phyloP scores from a whole-genome alignment of 2,888 invertebrate genomes.

The Torymus tubicola region DNA sequence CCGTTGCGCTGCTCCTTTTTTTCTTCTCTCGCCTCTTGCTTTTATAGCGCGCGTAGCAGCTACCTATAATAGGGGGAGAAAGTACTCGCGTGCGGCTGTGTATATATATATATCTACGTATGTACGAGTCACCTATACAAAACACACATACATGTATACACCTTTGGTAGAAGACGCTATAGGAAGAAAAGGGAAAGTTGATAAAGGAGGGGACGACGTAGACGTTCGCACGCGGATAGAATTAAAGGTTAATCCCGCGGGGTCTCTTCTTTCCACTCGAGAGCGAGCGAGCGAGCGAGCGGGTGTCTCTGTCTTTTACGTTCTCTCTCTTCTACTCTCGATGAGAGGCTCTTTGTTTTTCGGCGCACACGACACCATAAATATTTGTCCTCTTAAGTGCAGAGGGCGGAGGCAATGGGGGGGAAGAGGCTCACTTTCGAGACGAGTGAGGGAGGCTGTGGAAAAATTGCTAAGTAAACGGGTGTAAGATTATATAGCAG shows the following conservation, averaged over 20 bases:
- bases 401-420: conserved; percentile 66
- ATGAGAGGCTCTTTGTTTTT: conserved; percentile 50
- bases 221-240: conserved; percentile 71
- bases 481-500: not conserved
- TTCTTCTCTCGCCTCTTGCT: not conserved
- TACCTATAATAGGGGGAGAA: not conserved
- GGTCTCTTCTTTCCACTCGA: conserved; percentile 59
- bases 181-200: conserved; percentile 38
- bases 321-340: not conserved
- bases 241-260: conserved; percentile 76
- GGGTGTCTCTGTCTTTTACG: conserved; percentile 51
- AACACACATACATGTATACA: not conserved
- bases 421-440: not conserved
- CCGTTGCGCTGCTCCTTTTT: conserved; percentile 7
- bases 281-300: too few species aligned
- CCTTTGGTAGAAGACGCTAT: not conserved
- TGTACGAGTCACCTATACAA: too few species aligned
- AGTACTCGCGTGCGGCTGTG: too few species aligned
- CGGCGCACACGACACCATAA: conserved; percentile 66
- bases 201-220: conserved; percentile 43
- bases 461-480: conserved; percentile 24
- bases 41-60: not conserved
- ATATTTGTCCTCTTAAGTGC: conserved; percentile 73
- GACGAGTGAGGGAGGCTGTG: not conserved
- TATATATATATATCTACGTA: too few species aligned